phyloP scores from a whole-genome alignment of 1,140 invertebrate species.

The Palaemon carinicauda region DNA sequence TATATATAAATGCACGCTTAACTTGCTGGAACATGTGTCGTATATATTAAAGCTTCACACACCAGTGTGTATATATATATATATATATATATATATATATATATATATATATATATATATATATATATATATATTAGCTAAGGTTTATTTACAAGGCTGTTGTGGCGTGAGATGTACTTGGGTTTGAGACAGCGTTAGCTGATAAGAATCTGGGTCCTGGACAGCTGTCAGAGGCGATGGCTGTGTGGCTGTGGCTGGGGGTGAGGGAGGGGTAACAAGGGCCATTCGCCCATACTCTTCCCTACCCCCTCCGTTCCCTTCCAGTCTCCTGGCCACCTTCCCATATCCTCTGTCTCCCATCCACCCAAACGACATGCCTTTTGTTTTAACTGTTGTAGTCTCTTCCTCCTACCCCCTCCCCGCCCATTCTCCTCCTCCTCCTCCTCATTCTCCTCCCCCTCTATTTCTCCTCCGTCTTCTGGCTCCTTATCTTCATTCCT shows the following conservation, averaged over 20 bases:
- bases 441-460: background rate
- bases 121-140: background rate
- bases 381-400: background rate
- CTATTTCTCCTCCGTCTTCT: background rate
- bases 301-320: background rate
- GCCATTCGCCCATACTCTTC: background rate
- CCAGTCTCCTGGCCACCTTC: background rate
- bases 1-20: too few relatives aligned
- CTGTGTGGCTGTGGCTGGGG: background rate
- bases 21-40: too few relatives aligned
- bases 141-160: background rate
- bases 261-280: background rate
- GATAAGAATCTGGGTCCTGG: too few relatives aligned
- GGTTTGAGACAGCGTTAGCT: too few relatives aligned
- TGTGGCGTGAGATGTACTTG: too few relatives aligned
- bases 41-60: too few relatives aligned
- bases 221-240: background rate
- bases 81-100: too few relatives aligned
- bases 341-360: background rate
- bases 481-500: background rate
- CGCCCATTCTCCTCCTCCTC: background rate
- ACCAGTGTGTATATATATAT: too few relatives aligned
- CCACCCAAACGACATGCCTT: background rate
- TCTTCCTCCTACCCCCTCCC: conserved; percentile 1
- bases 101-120: too few relatives aligned